phyloP scores from a whole-genome alignment of 1,140 invertebrate species.

The Orchestia grillus region DNA sequence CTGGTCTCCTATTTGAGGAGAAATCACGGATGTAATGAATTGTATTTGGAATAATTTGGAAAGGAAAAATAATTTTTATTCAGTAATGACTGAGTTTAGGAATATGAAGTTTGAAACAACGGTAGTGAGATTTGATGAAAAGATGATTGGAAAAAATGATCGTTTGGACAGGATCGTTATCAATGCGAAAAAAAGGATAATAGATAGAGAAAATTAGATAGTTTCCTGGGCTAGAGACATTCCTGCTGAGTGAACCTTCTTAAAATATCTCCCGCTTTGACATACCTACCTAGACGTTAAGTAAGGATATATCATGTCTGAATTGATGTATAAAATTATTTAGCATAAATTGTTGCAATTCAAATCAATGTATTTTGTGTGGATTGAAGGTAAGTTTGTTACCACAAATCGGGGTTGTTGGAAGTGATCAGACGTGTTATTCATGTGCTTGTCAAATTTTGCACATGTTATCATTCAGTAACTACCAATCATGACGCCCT shows the following conservation, averaged over 20 bases:
- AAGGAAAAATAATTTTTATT: background rate
- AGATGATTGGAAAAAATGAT: background rate
- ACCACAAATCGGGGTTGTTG: background rate
- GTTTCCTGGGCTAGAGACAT: background rate
- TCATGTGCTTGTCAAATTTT: background rate
- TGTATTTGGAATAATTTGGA: background rate
- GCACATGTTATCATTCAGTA: background rate
- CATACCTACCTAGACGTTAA: background rate
- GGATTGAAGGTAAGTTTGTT: background rate
- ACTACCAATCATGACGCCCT: background rate
- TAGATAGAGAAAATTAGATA: background rate
- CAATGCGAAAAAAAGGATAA: background rate
- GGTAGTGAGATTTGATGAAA: background rate
- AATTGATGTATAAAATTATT: too few relatives aligned
- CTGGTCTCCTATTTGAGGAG: background rate
- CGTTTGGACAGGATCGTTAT: background rate
- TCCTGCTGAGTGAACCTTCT: background rate
- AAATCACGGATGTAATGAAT: background rate
- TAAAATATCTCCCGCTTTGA: background rate
- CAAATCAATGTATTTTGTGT: background rate
- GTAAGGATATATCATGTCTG: too few relatives aligned
- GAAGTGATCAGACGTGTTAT: background rate
- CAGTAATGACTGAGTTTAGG: background rate
- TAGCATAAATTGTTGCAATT: background rate
- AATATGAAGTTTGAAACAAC: background rate